Base-by-base conservation (phyloP, 2,113 vertebrate genomes). In the Cynopterus brachyotis region DNA sequence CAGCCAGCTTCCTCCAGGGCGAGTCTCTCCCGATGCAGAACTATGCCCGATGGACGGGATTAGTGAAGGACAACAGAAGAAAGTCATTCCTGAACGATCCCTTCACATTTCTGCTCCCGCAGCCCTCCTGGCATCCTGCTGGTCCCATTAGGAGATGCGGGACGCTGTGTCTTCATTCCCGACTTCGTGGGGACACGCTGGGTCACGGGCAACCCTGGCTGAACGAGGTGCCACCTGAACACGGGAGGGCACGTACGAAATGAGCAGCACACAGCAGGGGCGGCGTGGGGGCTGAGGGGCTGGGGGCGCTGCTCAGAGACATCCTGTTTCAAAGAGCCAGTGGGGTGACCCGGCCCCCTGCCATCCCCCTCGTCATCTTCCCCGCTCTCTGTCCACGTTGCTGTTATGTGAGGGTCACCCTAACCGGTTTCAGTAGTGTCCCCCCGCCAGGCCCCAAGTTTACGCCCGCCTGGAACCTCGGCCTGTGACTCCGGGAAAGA, bases 91-190 rank as follows among this genome's bases (percentile, higher is more conserved):
- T 85, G 96, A 97, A 96, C 98, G 98, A 98, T 98, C 97, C 96
- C 96, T 76, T 91, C 96, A 98, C 91, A 93, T 95, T 97, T 97
- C 96, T 84, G 98, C 98, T 96, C 97, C 97, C 96, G 28, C 15
- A 92, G 96, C 96, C 90, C 97, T 97, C 97, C 75, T 57, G 89
- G 53, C 98, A 98, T 96, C 97, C 94, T 91, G 80, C 93, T 98
- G 98, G 98, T 98, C 98, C 98, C 98, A 98, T 98, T 98, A 98
- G 85, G 47, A 20, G 2, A 89, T 50, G 93, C 94, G 95, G 98
- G 96, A 97, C 98, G 97, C 95, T 79, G 0, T 90, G 96, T 96
- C 97, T 97, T 59, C 93, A 97, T 97, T 96, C 92, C 96, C 87
- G 5, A 94, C 88, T 87, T 94, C 88, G n/a, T 0, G 95, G 96